These are phyloP conservation scores for Chaetogeoica ovagalla DNA, from an alignment of 2,888 invertebrate genomes.

Conservation along the genomic window DNA sequence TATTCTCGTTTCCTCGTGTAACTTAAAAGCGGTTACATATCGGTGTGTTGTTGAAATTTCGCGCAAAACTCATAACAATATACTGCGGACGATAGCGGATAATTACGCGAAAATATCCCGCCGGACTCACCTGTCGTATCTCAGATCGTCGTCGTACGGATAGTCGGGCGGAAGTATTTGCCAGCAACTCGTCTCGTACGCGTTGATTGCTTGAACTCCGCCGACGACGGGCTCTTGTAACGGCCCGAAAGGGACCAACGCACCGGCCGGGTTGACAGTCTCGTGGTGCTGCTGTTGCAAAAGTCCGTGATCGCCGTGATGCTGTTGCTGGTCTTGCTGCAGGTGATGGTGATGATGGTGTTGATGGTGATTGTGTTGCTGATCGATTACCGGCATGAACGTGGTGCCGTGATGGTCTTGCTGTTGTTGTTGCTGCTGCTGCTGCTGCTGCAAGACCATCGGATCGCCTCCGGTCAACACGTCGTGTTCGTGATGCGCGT, in stretches of 20 bases:
- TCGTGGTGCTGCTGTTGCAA: slow-evolving; percentile 11
- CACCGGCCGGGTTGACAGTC: background rate
- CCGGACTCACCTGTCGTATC: slow-evolving; percentile 41
- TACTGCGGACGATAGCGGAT: no score
- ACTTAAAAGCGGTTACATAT: no score
- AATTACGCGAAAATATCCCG: background rate
- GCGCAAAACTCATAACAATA: no score
- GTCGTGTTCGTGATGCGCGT: slow-evolving; percentile 41
- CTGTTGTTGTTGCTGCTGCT: slow-evolving; percentile 23
- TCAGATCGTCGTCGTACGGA: slow-evolving; percentile 46
- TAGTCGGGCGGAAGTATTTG: slow-evolving; percentile 46
- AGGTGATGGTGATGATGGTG: slow-evolving; percentile 2
- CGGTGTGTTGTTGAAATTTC: no score
- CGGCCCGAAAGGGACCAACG: slow-evolving; percentile 9
- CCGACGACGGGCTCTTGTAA: slow-evolving; percentile 7
- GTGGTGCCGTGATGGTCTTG: slow-evolving; percentile 26
- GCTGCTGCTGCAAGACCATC: slow-evolving; percentile 39
- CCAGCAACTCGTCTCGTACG: slow-evolving; percentile 48
- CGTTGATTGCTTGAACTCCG: background rate
- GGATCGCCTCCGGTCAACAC: slow-evolving; percentile 36
- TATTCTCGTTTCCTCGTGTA: no score
- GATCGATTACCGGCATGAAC: slow-evolving; percentile 35
- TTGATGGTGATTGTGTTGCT: slow-evolving; percentile 1
- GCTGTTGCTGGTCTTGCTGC: slow-evolving; percentile 13
- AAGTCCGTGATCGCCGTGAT: slow-evolving; percentile 1